Conservation (phyloP, 1,140 invertebrate species). For the Pseudomyrmex concolor region DNA sequence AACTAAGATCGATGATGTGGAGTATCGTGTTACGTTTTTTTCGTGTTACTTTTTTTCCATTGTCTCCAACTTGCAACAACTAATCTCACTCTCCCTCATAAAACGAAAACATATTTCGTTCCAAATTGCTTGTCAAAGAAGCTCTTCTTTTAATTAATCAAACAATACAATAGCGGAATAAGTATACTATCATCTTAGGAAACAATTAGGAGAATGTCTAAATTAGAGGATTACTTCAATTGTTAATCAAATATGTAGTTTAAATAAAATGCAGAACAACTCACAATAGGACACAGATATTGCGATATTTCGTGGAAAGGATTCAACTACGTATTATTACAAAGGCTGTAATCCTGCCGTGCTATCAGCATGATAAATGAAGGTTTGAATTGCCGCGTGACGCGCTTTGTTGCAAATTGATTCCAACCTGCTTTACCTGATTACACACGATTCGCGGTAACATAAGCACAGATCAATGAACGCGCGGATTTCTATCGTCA, state of each 20-base stretch:
- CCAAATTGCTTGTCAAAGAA: neutral
- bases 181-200: neutral
- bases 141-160: neutral
- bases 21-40: neutral
- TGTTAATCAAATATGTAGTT: neutral
- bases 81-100: neutral
- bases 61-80: neutral
- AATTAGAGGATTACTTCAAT: slow-evolving; percentile 19
- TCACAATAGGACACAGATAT: neutral
- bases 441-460: slow-evolving; percentile 16
- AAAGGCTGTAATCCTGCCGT: slow-evolving; percentile 8
- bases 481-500: neutral
- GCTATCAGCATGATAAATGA: neutral
- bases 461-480: neutral
- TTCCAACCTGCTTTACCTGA: slow-evolving; percentile 1
- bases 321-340: slow-evolving; percentile 18
- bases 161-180: slow-evolving; percentile 7
- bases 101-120: slow-evolving; percentile 7
- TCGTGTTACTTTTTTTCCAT: neutral
- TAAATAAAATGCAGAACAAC: slow-evolving; percentile 5
- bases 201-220: slow-evolving; percentile 16
- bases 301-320: neutral
- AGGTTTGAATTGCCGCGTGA: neutral
- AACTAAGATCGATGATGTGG: neutral
- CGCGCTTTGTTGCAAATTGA: slow-evolving; percentile 25